Percentiles rank a stretch among this genome's conserved stretches.
These are phyloP conservation scores for Anarhynchus alexandrinus DNA, from an alignment of 2,113 vertebrate species.

Conservation along the genomic window DNA sequence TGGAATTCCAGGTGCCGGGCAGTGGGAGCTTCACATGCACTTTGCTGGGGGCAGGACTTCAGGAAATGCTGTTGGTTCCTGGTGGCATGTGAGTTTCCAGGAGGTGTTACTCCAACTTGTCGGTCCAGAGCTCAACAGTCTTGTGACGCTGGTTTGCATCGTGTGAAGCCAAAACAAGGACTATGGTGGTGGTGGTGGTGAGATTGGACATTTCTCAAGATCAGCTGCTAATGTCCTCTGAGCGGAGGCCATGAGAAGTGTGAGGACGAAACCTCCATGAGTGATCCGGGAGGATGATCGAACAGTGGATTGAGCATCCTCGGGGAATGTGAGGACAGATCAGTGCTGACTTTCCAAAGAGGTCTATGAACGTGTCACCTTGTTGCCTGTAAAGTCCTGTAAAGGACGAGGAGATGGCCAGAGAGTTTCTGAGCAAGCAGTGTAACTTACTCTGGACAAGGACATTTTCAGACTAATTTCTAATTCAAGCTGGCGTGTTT, in stretches of 20 bases:
- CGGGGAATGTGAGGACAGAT: too few species aligned
- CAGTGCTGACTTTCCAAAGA: not conserved
- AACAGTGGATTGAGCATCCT: not conserved
- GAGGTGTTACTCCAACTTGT: not conserved
- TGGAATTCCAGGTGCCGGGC: fast-evolving
- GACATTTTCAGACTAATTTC: not conserved
- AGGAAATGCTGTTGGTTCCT: not conserved
- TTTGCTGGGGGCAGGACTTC: not conserved
- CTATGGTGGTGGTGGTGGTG: not conserved
- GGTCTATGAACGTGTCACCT: fast-evolving
- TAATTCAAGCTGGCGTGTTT: not conserved
- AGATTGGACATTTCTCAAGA: not conserved
- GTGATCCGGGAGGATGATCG: not conserved
- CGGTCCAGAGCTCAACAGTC: not conserved
- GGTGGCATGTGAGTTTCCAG: not conserved
- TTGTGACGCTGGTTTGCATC: not conserved
- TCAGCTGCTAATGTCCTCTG: not conserved
- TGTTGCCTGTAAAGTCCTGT: too few species aligned
- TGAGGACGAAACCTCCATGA: fast-evolving
- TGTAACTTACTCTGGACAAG: not conserved
- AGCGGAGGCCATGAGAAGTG: not conserved
- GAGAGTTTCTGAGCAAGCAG: not conserved
- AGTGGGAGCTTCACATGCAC: not conserved
- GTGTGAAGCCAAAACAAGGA: not conserved
- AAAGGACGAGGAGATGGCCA: not conserved